Evolutionary conservation across 2,113 vertebrate species (phyloP), one percentile per base, ranked within the genome.

Genomic region (Colaptes auratus): DNA sequence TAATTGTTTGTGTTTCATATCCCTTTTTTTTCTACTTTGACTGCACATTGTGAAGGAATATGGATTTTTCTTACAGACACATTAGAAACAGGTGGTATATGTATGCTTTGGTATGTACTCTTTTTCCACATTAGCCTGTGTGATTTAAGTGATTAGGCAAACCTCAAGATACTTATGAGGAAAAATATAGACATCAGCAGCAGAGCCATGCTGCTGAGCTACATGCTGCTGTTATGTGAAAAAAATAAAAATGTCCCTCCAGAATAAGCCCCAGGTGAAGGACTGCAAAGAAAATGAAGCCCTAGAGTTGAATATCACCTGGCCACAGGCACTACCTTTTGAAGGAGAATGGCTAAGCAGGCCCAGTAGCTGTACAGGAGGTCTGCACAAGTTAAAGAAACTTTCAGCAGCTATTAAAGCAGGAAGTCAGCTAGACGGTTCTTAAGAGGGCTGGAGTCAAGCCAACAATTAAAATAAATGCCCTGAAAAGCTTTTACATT

Each of bases 401-500:
- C 42, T 56, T 91, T 76, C 60, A 44, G 69, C 55, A 91, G 80
- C 72, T 88, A 52, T 74, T 83, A 78, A 60, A 66, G 48, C 53
- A 90, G 79, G 88, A 95, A 94, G 76, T 36, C 56, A 81, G 60
- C 76, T 27, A 88, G 64, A 91, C 17, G 0, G 30, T 5, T 67
- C 52, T 81, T 81, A 67, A 48, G 48, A 74, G 15, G 56, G 21
- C 9, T 83, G 56, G 76, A 90, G 91, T 53, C 69, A 67, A 91
- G 82, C 60, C 82, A 94, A 80, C 75, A 81, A 21, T 30, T 14
- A 60, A 86, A 89, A 80, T 20, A 33, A 71, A 81, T 42, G 60
- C 42, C 23, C 89, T 77, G 33, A 58, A 92, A 88, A 86, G 82
- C 85, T 88, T 92, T 91, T 80, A 64, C 72, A 77, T 36, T 80